Evolutionary conservation across 2,888 invertebrate genomes (phyloP), one percentile per base, ranked within the genome.

Genomic region (Drosophila birchii): DNA sequence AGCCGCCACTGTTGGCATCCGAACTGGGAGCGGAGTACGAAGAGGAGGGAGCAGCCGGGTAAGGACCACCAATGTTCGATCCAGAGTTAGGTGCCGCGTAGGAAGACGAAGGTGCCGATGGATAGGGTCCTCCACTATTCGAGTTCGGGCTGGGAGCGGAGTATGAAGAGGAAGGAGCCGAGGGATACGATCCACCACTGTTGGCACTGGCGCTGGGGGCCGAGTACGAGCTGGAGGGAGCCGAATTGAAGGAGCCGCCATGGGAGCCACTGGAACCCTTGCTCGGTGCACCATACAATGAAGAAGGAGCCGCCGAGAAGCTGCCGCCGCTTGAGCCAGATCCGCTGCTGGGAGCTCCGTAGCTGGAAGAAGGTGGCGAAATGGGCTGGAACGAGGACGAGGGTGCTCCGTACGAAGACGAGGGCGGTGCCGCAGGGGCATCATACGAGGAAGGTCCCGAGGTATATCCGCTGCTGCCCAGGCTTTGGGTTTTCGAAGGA

Each of bases 151-250:
- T 78, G 9, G 79, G 78, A 11, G 79, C 79, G 3, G 70, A 67
- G 71, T 94, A 94, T 70, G 92, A 87, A 20, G 93, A 92, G 0
- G 94, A 93, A 0, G 93, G 93, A n/a, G 89, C 77, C 2, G 90
- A 60, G 6, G 84, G 81, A 3, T 90, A 81, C 0, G 81, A 26
- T n/a, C 82, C 83, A 2, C 83, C 81, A 3, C 53, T 59, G 63
- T 57, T 72, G 3, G 76, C 26, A 11, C 69, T 45, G 2, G 51
- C 12, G 34, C 91, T 86, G 23, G 93, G 93, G 4, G 93, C 86
- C n/a, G 94, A 93, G 75, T 94, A 94, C 64, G 92, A 85, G 47
- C 92, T 92, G 0, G 94, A 93, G 0, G 93, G 93, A 38, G 90
- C 81, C 2, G 90, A 66, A 0, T 20, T 20, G 76, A 64, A 7